phyloP scores from a whole-genome alignment of 2,888 invertebrate species.

The Synergus umbraculus region DNA sequence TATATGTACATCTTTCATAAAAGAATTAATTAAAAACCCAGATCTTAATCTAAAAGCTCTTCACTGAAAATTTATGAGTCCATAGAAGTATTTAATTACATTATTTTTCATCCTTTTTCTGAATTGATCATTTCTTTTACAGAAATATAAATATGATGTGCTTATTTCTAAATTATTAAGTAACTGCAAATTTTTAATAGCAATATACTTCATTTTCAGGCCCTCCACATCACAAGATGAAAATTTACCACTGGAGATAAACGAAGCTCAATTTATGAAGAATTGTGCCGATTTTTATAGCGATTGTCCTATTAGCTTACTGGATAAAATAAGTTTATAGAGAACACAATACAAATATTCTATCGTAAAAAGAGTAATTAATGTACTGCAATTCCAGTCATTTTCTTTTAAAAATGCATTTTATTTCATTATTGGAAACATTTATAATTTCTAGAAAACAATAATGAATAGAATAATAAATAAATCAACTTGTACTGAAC shows the following conservation, averaged over 20 bases:
- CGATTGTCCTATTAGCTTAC: slow-evolving; percentile 79
- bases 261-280: slow-evolving; percentile 79
- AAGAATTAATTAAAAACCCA: not conserved
- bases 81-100: not conserved
- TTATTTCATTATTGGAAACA: slow-evolving; percentile 42
- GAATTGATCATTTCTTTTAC: no score
- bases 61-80: not conserved
- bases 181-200: not conserved
- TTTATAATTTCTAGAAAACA: slow-evolving; percentile 41
- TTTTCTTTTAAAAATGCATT: slow-evolving; percentile 43
- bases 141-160: no score
- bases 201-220: slow-evolving; percentile 72
- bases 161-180: not conserved
- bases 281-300: slow-evolving; percentile 78
- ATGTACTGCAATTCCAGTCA: not conserved
- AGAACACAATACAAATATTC: not conserved
- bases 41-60: not conserved
- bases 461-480: slow-evolving; percentile 32
- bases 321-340: slow-evolving; percentile 77
- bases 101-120: not conserved
- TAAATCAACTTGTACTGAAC: slow-evolving; percentile 80
- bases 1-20: not conserved
- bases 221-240: slow-evolving; percentile 81
- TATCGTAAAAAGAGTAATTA: not conserved
- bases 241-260: slow-evolving; percentile 78